phyloP scores from a whole-genome alignment of 2,888 invertebrate genomes.

The Hirtodrosophila duncani region DNA sequence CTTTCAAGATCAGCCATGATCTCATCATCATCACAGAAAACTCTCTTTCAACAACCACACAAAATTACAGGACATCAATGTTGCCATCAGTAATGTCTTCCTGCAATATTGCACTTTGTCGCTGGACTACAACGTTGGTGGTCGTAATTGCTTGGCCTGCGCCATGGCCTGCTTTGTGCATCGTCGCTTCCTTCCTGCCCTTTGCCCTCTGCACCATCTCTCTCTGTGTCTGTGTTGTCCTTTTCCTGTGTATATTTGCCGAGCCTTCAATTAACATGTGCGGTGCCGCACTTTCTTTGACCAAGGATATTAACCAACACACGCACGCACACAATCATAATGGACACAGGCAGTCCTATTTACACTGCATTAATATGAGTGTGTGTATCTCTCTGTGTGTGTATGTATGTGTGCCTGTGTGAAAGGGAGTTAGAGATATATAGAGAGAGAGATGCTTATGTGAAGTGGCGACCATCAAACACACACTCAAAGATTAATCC shows the following conservation, averaged over 20 bases:
- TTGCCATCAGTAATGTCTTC: no score
- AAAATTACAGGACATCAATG: no score
- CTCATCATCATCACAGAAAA: no score
- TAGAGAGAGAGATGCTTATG: slow-evolving; percentile 7
- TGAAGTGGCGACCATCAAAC: slow-evolving; percentile 66
- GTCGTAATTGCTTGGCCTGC: slow-evolving; percentile 52
- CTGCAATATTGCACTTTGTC: no score
- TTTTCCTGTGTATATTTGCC: slow-evolving; percentile 38
- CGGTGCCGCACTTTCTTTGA: slow-evolving; percentile 60
- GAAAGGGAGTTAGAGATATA: no score
- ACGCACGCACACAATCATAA: slow-evolving; percentile 27
- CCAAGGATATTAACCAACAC: slow-evolving; percentile 18
- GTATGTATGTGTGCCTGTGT: slow-evolving; percentile 6
- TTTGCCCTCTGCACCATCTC: slow-evolving; percentile 9
- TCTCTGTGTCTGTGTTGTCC: slow-evolving; percentile 7
- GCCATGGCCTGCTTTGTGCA: slow-evolving; percentile 8
- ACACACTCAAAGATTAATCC: slow-evolving; percentile 72
- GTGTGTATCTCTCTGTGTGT: slow-evolving; percentile 14
- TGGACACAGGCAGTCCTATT: slow-evolving; percentile 44
- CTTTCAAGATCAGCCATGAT: no score
- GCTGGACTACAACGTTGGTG: slow-evolving; percentile 20
- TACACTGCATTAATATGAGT: slow-evolving; percentile 55
- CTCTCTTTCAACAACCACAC: no score
- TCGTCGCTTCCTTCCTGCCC: slow-evolving; percentile 16
- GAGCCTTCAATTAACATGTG: slow-evolving; percentile 65